Conservation (phyloP, 2,888 invertebrate genomes). For the Cephonodes hylas region DNA sequence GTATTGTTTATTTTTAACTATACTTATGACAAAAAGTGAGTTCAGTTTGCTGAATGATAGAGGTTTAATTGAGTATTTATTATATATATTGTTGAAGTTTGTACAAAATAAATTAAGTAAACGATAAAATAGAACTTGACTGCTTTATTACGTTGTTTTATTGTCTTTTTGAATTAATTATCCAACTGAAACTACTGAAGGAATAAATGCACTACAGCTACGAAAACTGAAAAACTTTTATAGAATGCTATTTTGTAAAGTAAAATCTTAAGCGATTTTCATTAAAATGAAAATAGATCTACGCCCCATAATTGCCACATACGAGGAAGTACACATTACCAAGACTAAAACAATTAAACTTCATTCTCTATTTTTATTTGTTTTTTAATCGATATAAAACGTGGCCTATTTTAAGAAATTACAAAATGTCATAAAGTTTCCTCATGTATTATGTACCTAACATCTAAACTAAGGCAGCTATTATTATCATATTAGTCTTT, state of each 20-base stretch:
- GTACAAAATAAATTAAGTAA: conserved; percentile 83
- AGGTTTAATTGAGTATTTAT: conserved; percentile 82
- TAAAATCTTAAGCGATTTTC: no score
- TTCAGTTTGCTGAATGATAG: conserved; percentile 82
- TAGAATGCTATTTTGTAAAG: no score
- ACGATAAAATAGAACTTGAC: conserved; percentile 82
- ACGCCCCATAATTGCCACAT: neutral
- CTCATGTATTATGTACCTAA: conserved; percentile 46
- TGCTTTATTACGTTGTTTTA: conserved; percentile 72
- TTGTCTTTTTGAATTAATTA: conserved; percentile 31
- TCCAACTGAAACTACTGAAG: no score
- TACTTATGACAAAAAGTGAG: conserved; percentile 80
- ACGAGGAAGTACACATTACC: no score
- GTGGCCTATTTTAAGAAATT: conserved; percentile 65
- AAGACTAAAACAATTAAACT: conserved; percentile 49
- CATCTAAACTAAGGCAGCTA: conserved; percentile 53
- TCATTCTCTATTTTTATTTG: conserved; percentile 75
- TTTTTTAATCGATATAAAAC: conserved; percentile 67
- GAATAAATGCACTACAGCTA: neutral
- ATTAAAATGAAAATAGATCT: no score
- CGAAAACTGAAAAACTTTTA: neutral
- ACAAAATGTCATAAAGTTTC: conserved; percentile 57
- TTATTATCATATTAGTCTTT: conserved; percentile 58
- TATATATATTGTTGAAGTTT: conserved; percentile 83
- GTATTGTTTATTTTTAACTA: conserved; percentile 74